phyloP scores from a whole-genome alignment of 2,113 vertebrate species.

The Grantiella picta region DNA sequence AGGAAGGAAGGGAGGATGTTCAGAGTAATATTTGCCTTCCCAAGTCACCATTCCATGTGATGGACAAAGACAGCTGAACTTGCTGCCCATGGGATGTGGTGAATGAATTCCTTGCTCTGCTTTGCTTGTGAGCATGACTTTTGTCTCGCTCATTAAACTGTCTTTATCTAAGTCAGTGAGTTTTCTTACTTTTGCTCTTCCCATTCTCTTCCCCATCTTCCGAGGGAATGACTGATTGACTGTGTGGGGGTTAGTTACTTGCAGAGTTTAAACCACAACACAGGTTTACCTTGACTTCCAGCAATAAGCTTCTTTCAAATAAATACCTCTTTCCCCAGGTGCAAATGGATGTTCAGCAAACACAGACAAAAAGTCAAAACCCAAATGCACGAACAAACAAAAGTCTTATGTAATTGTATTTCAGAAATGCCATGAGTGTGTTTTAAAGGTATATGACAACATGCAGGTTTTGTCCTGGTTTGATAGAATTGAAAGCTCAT shows the following conservation, averaged over 20 bases:
- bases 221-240: background rate
- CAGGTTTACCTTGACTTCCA: conserved; percentile 46
- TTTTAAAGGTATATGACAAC: background rate
- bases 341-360: conserved; percentile 36
- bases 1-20: background rate
- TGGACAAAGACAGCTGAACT: background rate
- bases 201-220: background rate
- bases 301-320: conserved; percentile 54
- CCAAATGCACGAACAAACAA: fast-evolving
- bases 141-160: background rate
- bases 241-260: background rate
- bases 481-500: background rate
- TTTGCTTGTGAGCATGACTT: background rate
- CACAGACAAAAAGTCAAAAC: background rate
- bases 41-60: no score
- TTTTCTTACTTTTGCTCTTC: background rate
- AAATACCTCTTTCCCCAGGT: conserved; percentile 39
- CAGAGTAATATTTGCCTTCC: background rate
- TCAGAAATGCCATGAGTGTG: background rate
- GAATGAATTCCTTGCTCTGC: background rate
- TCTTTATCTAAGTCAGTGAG: background rate
- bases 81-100: background rate
- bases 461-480: background rate
- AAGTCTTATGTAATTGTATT: background rate
- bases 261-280: background rate